Conservation (phyloP, 2,888 invertebrate species). For the Andrena flavipes region DNA sequence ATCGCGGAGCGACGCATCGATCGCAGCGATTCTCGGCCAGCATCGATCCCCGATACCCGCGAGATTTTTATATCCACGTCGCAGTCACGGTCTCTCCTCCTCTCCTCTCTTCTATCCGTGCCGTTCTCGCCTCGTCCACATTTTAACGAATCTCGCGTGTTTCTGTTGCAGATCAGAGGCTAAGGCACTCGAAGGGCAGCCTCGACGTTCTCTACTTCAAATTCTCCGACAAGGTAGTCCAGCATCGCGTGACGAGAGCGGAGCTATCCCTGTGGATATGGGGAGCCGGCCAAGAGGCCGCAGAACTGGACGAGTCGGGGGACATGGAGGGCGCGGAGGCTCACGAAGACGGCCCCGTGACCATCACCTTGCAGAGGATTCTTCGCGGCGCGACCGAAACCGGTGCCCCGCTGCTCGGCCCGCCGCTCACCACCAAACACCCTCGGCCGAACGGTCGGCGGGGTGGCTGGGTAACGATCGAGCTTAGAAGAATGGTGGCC, state of each 20-base stretch:
- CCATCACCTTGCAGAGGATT: conserved; percentile 86
- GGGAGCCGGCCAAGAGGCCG: conserved; percentile 78
- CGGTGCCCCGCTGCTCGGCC: conserved; percentile 79
- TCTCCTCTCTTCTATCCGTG: neutral
- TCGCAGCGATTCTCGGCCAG: neutral
- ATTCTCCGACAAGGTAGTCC: conserved; percentile 89
- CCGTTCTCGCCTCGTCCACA: neutral
- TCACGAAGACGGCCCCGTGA: conserved; percentile 77
- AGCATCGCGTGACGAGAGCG: conserved; percentile 89
- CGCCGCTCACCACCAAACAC: conserved; percentile 81
- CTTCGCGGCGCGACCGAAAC: conserved; percentile 84
- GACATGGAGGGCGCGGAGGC: conserved; percentile 55
- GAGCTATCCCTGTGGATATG: conserved; percentile 90
- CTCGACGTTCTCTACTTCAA: conserved; percentile 90
- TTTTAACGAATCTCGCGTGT: neutral
- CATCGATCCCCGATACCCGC: conserved; percentile 1
- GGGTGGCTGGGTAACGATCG: conserved; percentile 91
- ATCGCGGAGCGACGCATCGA: conserved; percentile 31
- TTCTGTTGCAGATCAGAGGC: conserved; percentile 87
- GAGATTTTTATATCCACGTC: neutral
- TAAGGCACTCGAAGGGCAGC: conserved; percentile 89
- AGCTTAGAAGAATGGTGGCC: conserved; percentile 90
- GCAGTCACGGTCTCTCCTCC: neutral
- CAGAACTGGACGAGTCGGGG: conserved; percentile 51
- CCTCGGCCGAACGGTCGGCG: conserved; percentile 82